phyloP scores from a whole-genome alignment of 2,797 vertebrate species.

The Rhinogobio ventralis region DNA sequence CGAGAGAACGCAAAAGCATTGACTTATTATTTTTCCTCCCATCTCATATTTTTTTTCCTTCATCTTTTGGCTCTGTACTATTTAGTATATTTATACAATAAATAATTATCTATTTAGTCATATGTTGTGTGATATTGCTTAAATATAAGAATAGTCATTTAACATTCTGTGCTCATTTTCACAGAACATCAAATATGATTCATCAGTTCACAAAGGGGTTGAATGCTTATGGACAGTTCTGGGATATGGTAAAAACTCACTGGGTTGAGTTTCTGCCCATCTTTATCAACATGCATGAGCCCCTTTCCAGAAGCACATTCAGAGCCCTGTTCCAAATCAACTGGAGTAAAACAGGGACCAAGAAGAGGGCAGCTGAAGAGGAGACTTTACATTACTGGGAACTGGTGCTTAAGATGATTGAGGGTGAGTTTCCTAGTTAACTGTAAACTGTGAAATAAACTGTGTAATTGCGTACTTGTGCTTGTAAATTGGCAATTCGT shows the following conservation, averaged over 20 bases:
- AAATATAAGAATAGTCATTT: neutral
- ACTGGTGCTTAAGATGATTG: conserved; percentile 63
- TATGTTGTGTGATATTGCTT: neutral
- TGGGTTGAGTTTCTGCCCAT: conserved; percentile 69
- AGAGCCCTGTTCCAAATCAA: conserved; percentile 66
- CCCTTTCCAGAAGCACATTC: conserved; percentile 63
- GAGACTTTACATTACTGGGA: conserved; percentile 68
- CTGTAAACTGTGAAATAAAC: neutral
- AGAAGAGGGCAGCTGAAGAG: conserved; percentile 67
- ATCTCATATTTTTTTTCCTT: no score
- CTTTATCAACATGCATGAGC: conserved; percentile 64
- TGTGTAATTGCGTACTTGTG: neutral
- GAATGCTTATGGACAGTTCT: conserved; percentile 74
- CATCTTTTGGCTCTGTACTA: no score
- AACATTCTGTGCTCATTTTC: conserved; percentile 7
- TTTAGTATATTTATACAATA: neutral
- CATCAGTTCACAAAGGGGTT: conserved; percentile 73
- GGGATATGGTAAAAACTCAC: conserved; percentile 68
- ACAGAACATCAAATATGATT: conserved; percentile 74
- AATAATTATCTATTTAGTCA: neutral
- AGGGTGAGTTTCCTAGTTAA: conserved; percentile 62
- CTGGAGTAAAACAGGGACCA: conserved; percentile 62
- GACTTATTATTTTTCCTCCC: no score
- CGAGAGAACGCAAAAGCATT: no score
- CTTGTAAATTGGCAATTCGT: neutral